Conservation (phyloP, 2,888 invertebrate species). For the Onchidella celtica region DNA sequence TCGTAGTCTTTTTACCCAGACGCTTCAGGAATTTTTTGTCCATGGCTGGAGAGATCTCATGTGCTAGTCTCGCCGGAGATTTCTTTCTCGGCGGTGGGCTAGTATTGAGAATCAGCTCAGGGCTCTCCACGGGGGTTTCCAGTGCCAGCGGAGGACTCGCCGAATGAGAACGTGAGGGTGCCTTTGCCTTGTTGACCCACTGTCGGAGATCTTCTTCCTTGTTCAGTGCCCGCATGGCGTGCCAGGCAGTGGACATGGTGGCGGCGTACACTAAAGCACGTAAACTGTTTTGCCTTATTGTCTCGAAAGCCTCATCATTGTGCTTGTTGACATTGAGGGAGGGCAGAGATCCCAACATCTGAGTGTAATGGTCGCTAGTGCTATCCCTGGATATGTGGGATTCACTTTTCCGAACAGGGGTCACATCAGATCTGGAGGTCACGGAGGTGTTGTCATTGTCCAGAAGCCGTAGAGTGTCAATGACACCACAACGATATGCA, state of each 20-base stretch:
- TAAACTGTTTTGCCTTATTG: constrained; percentile 34
- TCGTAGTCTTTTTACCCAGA: no score
- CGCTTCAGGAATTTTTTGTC: no score
- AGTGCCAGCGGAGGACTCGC: no score
- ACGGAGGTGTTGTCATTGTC: constrained; percentile 3
- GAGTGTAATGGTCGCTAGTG: constrained; percentile 4
- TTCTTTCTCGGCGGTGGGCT: no score
- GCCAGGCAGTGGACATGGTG: constrained; percentile 3
- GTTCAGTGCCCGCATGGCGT: no score
- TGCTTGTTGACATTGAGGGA: not conserved
- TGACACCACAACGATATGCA: constrained; percentile 23
- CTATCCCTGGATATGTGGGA: not conserved
- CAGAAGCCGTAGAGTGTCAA: constrained; percentile 26
- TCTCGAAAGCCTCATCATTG: constrained; percentile 23
- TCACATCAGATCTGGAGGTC: not conserved
- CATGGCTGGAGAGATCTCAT: no score
- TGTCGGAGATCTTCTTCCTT: no score
- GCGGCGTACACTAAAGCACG: constrained; percentile 15
- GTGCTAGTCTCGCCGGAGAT: no score
- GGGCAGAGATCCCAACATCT: constrained; percentile 19
- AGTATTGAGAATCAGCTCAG: no score
- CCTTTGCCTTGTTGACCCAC: no score
- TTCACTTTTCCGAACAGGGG: not conserved
- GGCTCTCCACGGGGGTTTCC: no score
- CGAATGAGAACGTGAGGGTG: no score